Evolutionary conservation across 2,797 vertebrate genomes (phyloP), one percentile per base, ranked within the genome.

Genomic region (Cyprinodon diabolis): DNA sequence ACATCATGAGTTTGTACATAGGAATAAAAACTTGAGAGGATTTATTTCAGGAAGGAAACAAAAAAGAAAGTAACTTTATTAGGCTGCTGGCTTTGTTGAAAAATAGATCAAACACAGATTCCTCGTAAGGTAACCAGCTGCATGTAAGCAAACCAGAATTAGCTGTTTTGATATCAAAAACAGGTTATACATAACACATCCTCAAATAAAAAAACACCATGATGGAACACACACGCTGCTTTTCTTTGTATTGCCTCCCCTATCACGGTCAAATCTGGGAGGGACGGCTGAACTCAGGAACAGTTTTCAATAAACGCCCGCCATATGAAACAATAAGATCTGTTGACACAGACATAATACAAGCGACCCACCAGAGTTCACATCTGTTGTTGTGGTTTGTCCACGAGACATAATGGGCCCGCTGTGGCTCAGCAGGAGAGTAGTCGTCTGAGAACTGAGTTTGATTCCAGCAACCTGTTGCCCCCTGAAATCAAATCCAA

Each of bases 131-230:
- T 57, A 75, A 55, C n/a, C 48, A 74, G 51, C 52, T 49, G 62
- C 67, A 37, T 45, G 68, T 68, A 43, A 45, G 17, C 63, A 57
- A 74, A 72, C 72, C 83, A 80, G 66, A 86, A 81, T 84, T 76
- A 83, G 84, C 77, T 13, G 25, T 48, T 75, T 81, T 83, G 81
- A 86, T 89, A 82, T 83, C 75, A 85, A 74, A 80, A 84, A 74
- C 67, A 21, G 45, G 15, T 74, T 67, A 30, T n/a, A 80, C 60
- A 84, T 56, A 81, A 78, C 45, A 74, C 37, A 51, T 66, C 13
- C 17, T 70, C 56, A 60, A 56, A 74, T 58, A 60, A 56, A 74
- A 71, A 62, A 86, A 83, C 69, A 82, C 3, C 1, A 19, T 45
- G 49, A 75, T 23, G 21, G 62, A 21, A 65, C 62, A 23, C 40